These are phyloP conservation scores for Ceuthmochares aereus DNA, from an alignment of 2,113 vertebrate species.

Conservation along the genomic window DNA sequence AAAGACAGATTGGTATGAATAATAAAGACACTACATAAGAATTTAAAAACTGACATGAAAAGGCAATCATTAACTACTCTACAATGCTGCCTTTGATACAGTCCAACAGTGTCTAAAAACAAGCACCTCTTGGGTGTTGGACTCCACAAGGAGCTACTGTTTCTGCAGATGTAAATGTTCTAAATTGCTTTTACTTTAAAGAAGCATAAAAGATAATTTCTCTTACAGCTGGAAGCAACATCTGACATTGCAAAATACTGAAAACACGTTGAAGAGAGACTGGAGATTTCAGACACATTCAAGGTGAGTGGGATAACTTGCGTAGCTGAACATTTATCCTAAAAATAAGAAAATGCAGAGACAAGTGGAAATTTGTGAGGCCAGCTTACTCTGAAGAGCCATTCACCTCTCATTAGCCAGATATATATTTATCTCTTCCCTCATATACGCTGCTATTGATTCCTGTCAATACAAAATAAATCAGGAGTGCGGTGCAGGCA, in stretches of 20 bases:
- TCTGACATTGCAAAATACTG: constrained; percentile 70
- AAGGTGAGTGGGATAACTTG: background rate
- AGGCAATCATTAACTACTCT: constrained; percentile 46
- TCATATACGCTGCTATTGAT: background rate
- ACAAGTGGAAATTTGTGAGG: background rate
- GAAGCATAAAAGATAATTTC: constrained; percentile 54
- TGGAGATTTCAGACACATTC: constrained; percentile 11
- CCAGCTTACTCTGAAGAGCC: background rate
- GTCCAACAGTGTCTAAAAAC: background rate
- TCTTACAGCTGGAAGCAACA: constrained; percentile 74
- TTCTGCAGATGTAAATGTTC: constrained; percentile 47
- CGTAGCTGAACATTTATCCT: background rate
- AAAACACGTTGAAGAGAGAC: background rate
- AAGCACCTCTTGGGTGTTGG: constrained; percentile 23
- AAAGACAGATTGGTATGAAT: constrained; percentile 81
- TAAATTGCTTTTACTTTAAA: constrained; percentile 38
- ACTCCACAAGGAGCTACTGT: constrained; percentile 28
- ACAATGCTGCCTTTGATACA: constrained; percentile 28
- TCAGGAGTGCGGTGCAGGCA: background rate
- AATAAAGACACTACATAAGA: constrained; percentile 57
- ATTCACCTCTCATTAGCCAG: background rate
- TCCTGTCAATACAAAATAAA: background rate
- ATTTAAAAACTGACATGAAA: constrained; percentile 30
- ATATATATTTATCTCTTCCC: background rate
- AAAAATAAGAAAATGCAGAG: background rate